phyloP scores from a whole-genome alignment of 2,888 invertebrate species.

The Charanyca ferruginea region DNA sequence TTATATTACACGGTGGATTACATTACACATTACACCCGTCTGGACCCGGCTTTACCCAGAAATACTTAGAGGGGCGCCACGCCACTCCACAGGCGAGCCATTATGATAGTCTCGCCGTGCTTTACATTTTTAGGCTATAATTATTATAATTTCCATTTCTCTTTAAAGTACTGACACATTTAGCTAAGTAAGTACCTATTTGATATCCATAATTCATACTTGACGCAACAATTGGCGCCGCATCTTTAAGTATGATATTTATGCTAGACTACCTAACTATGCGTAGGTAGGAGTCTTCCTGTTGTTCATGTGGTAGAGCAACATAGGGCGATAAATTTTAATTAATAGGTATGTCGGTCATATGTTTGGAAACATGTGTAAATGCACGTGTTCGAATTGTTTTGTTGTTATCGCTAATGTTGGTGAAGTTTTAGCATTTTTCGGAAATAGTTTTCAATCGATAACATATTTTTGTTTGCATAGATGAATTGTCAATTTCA shows the following conservation, averaged over 20 bases:
- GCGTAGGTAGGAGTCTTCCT: constrained; percentile 39
- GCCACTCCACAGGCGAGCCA: too few species aligned
- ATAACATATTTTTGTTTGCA: too few species aligned
- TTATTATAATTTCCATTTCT: neutral
- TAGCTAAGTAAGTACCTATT: neutral
- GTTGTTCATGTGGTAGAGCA: constrained; percentile 21
- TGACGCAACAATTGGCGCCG: constrained; percentile 29
- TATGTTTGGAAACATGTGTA: constrained; percentile 30
- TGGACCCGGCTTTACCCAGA: neutral
- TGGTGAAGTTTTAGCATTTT: neutral
- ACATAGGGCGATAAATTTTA: constrained; percentile 45
- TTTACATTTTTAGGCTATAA: neutral
- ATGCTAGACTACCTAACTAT: too few species aligned
- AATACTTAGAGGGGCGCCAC: neutral
- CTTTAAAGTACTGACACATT: too few species aligned
- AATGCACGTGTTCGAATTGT: constrained; percentile 5
- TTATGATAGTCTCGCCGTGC: too few species aligned
- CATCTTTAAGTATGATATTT: neutral
- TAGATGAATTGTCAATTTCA: too few species aligned
- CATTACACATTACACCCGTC: too few species aligned
- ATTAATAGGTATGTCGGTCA: constrained; percentile 29
- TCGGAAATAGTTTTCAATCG: neutral
- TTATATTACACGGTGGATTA: too few species aligned
- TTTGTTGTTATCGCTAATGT: neutral
- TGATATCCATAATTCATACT: constrained; percentile 28